These are phyloP conservation scores for Drosophila santomea DNA, from an alignment of 1,140 invertebrate genomes.

Conservation along the genomic window DNA sequence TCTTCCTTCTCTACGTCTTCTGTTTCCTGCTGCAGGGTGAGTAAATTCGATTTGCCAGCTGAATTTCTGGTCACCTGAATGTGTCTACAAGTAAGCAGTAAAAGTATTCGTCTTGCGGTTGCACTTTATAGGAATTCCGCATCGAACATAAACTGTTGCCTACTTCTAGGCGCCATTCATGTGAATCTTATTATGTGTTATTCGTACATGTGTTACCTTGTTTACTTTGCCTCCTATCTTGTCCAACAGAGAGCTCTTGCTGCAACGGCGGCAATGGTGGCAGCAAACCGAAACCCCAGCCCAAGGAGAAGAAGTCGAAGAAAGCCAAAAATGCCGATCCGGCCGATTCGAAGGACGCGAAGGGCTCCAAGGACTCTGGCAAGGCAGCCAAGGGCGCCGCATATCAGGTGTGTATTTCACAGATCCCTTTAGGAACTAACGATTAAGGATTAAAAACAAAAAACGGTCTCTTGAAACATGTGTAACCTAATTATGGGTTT, in stretches of 20 bases:
- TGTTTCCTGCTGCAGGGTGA: slow-evolving; percentile 95
- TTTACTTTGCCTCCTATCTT: not conserved
- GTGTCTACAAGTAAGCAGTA: too few species aligned
- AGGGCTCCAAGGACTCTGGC: slow-evolving; percentile 86
- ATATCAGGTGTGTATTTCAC: slow-evolving; percentile 85
- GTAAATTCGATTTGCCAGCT: slow-evolving; percentile 19
- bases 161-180: too few species aligned
- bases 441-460: not conserved
- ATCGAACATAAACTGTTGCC: too few species aligned
- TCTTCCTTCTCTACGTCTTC: slow-evolving; percentile 98
- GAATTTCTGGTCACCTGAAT: too few species aligned
- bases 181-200: too few species aligned
- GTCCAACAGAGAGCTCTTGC: slow-evolving; percentile 90
- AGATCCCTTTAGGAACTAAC: too few species aligned
- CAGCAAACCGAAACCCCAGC: slow-evolving; percentile 88
- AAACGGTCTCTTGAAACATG: not conserved
- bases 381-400: slow-evolving; percentile 86
- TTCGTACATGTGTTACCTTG: too few species aligned
- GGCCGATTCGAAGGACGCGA: slow-evolving; percentile 86
- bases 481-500: not conserved
- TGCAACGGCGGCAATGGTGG: slow-evolving; percentile 87
- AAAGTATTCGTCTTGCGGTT: too few species aligned
- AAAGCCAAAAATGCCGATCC: slow-evolving; percentile 88
- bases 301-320: slow-evolving; percentile 91
- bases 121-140: too few species aligned